A percentile compares a stretch with the other conserved stretches of the same genome.
Evolutionary conservation across 2,113 vertebrate genomes (phyloP).

Genomic region (Ellobius talpinus): DNA sequence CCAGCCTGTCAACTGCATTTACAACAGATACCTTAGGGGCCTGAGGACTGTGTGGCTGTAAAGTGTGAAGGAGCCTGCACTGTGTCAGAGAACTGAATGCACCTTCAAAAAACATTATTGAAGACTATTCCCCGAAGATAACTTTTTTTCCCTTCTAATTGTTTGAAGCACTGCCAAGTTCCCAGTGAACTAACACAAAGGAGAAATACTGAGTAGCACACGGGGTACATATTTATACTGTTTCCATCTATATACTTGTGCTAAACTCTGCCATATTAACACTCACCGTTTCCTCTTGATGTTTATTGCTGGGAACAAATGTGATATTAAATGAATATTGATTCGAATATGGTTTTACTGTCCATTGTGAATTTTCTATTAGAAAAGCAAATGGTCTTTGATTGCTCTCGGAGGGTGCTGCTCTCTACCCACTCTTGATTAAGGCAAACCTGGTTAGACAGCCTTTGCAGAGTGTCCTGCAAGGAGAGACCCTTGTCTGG

Average conservation of each 20-base stretch:
- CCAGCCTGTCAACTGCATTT: not conserved
- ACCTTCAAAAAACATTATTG: not conserved
- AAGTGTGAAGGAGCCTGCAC: not conserved
- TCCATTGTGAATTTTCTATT: constrained; percentile 37
- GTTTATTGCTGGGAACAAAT: constrained; percentile 68
- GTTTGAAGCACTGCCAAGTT: constrained; percentile 59
- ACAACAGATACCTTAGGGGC: not conserved
- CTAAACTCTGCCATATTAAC: constrained; percentile 44
- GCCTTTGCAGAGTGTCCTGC: constrained; percentile 7
- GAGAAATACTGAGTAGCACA: not conserved
- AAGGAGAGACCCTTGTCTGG: not conserved
- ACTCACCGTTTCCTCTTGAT: constrained; percentile 48
- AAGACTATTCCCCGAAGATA: constrained; percentile 48
- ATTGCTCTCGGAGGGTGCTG: not conserved
- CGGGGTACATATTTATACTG: constrained; percentile 45
- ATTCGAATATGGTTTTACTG: constrained; percentile 59
- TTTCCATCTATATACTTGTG: not conserved
- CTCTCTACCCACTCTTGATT: constrained; percentile 28
- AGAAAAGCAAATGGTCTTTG: constrained; percentile 68
- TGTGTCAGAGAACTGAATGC: fast-evolving
- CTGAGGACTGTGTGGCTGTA: not conserved
- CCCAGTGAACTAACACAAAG: constrained; percentile 62
- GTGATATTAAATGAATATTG: constrained; percentile 67
- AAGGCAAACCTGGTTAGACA: constrained; percentile 29
- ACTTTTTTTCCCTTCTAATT: constrained; percentile 60